Evolutionary conservation across 2,888 invertebrate species (phyloP), one percentile per base, ranked within the genome.

Genomic region (Aphodius granarius): DNA sequence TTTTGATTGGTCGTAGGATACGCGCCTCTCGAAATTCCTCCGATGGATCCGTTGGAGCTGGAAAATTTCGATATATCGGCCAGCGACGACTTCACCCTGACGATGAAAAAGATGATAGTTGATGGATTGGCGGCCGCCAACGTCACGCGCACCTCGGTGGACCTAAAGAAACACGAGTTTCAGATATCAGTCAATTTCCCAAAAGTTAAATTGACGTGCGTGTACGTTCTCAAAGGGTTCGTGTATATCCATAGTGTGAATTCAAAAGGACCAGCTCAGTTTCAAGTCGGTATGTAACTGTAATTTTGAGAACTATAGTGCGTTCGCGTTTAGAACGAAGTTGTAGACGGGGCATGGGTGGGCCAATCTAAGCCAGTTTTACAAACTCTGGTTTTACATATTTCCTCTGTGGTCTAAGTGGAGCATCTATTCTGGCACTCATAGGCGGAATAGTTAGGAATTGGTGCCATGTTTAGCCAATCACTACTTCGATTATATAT

Each of bases 281-380:
- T 68, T 18, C 20, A 68, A 68, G n/a, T 68, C n/a, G n/a, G 68
- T 68, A 68, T n/a, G 21, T 18, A n/a, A n/a, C n/a, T n/a, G n/a
- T n/a, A n/a, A n/a, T n/a, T n/a, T n/a, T n/a, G n/a, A n/a, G n/a
- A n/a, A n/a, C n/a, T n/a, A n/a, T n/a, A n/a, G n/a, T n/a, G n/a
- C n/a, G n/a, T n/a, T n/a, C n/a, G n/a, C n/a, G n/a, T n/a, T n/a
- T n/a, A n/a, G n/a, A n/a, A n/a, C n/a, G n/a, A n/a, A n/a, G n/a
- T n/a, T n/a, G n/a, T n/a, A n/a, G n/a, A n/a, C n/a, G n/a, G n/a
- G n/a, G n/a, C n/a, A n/a, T n/a, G n/a, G n/a, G n/a, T n/a, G n/a
- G n/a, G n/a, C n/a, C n/a, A n/a, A n/a, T n/a, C n/a, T n/a, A n/a
- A n/a, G n/a, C n/a, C n/a, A n/a, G n/a, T n/a, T n/a, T n/a, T n/a